Percentiles rank a stretch among this genome's conserved stretches.
These are phyloP conservation scores for Sclerodermus sp. DNA, from an alignment of 2,888 invertebrate species.

Conservation along the genomic window DNA sequence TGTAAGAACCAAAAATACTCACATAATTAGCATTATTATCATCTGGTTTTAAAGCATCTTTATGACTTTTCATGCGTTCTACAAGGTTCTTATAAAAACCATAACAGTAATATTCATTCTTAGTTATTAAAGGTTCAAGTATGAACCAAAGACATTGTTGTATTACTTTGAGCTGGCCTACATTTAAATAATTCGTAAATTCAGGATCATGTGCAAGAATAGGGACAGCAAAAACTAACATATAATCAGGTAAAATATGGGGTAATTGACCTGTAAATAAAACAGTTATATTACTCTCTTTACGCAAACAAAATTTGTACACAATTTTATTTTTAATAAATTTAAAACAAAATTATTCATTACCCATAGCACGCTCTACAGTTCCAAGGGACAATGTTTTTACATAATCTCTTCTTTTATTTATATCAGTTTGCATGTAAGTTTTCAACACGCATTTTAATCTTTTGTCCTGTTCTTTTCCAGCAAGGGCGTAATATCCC, in stretches of 20 bases:
- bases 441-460: conserved; percentile 70
- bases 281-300: neutral
- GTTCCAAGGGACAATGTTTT: conserved; percentile 78
- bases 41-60: conserved; percentile 82
- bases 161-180: conserved; percentile 75
- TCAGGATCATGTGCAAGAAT: conserved; percentile 91
- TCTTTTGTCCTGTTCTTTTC: conserved; percentile 83
- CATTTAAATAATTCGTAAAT: conserved; percentile 76
- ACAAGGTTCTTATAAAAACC: conserved; percentile 93
- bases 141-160: conserved; percentile 92
- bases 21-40: conserved; percentile 84
- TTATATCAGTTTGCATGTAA: conserved; percentile 86
- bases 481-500: conserved; percentile 91
- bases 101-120: conserved; percentile 92
- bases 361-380: conserved; percentile 55
- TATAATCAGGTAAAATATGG: conserved; percentile 93
- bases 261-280: conserved; percentile 67
- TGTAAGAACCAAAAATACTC: conserved; percentile 56
- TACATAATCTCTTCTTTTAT: conserved; percentile 86
- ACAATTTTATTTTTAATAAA: neutral
- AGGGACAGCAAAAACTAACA: conserved; percentile 95
- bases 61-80: conserved; percentile 92
- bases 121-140: conserved; percentile 88
- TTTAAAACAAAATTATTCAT: conserved; percentile 12
- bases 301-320: neutral